Evolutionary conservation across 2,888 invertebrate species (phyloP), one percentile per base, ranked within the genome.

Genomic region (Macrophya annulata): DNA sequence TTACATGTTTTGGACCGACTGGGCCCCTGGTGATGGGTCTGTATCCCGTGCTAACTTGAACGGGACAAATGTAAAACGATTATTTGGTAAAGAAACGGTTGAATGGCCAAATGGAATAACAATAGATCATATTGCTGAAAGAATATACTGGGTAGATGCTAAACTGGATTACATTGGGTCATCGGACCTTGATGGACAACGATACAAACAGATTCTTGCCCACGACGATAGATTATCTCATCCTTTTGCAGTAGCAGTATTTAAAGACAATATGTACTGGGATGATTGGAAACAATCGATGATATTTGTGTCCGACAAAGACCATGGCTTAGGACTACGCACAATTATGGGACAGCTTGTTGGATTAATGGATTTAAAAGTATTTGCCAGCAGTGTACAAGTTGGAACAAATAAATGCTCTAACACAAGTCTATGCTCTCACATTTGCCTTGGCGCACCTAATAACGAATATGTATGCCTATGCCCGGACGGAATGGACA

Each of bases 71-170:
- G 95, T 96, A 0, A 95, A 95, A 88, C 95, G 94, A 87, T 92
- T 97, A 85, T 96, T 97, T 89, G 95, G 94, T 0, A 95, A 95
- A 85, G 87, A 89, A 10, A 94, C 94, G 74, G 97, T 98, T 0
- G 95, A 96, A 88, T 98, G 98, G 98, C 98, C 98, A 0, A 98
- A 98, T 92, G 98, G 92, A 77, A 96, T 98, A 85, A 96, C 98
- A 0, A 96, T 98, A 43, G 98, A 98, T 93, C 96, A 96, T 90
- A 96, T 96, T 90, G 96, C 96, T 0, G 97, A 97, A 89, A 94
- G 96, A 77, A 96, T 98, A 83, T 98, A 97, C 92, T 98, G 98
- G 97, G 98, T 97, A 0, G 98, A 98, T 90, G 98, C 98, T 0
- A 95, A 96, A 90, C 95, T 96, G 88, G 97, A 98, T 93, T 97